Conservation (phyloP, 2,888 invertebrate genomes). For the Mylabris sibirica region DNA sequence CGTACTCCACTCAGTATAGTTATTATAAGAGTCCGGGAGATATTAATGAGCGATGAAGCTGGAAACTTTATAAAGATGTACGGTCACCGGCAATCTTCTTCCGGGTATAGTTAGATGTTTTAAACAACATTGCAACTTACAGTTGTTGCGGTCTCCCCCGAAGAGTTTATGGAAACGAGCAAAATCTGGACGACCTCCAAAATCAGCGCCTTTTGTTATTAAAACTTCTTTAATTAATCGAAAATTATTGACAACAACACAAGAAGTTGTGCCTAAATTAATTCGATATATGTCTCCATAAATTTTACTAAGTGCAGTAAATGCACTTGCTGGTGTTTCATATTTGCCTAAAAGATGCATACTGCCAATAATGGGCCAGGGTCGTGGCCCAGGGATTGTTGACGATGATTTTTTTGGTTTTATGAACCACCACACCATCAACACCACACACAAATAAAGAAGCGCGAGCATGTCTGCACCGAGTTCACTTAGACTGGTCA, state of each 20-base stretch:
- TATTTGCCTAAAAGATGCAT: conserved; percentile 71
- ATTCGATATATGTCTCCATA: conserved; percentile 79
- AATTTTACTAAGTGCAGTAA: conserved; percentile 71
- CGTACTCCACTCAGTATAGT: conserved; percentile 39
- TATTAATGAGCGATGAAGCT: conserved; percentile 40
- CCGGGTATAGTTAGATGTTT: conserved; percentile 37
- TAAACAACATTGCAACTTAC: conserved; percentile 67
- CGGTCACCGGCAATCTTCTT: conserved; percentile 33
- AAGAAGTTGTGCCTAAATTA: conserved; percentile 72
- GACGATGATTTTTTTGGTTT: conserved; percentile 41
- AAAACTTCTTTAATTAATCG: conserved; percentile 77
- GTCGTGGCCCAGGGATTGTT: conserved; percentile 71
- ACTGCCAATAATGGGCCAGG: conserved; percentile 76
- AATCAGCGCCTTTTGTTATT: conserved; percentile 80
- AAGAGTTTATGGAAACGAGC: conserved; percentile 82
- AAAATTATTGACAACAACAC: conserved; percentile 78
- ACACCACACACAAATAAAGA: conserved; percentile 55
- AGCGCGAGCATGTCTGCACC: conserved; percentile 57
- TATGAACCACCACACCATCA: conserved; percentile 54
- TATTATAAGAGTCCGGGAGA: conserved; percentile 44
- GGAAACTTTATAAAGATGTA: conserved; percentile 39
- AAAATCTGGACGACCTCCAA: conserved; percentile 85
- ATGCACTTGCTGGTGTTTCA: conserved; percentile 75
- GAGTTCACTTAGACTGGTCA: conserved; percentile 52
- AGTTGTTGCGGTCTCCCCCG: conserved; percentile 85